Base-by-base conservation (phyloP, 2,113 vertebrate genomes). In the Zosterops borbonicus region DNA sequence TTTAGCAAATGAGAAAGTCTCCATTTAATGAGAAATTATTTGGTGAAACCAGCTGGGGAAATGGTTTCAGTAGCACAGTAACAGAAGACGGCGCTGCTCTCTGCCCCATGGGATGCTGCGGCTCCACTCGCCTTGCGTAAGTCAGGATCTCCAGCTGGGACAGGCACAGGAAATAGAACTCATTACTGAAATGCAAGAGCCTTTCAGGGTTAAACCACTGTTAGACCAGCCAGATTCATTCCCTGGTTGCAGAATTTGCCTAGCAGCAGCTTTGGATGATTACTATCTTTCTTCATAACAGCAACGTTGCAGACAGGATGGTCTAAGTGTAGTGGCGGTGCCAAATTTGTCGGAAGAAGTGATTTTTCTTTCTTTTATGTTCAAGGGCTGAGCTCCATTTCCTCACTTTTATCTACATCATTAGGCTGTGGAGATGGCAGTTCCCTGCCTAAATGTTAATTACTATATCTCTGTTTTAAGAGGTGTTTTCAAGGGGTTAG, bases 381-480 rank as follows among this genome's bases (percentile, higher is more conserved):
- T 90, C 35, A 71, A 84, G 65, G 41, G 59, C 63, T 94, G 47
- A 91, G 42, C 91, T 82, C 35, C 33, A 74, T 94, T 94, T 93
- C 68, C 59, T 67, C 52, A 78, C 63, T 93, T 95, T 92, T 87
- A 77, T 83, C 82, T 87, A 62, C 80, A 90, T 75, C 94, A 71
- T 91, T 79, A 94, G 42, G 25, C 47, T 74, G 69, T 50, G 0
- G 3, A 89, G 84, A 89, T 91, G 62, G 83, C 56, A 83, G 50
- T 52, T 85, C 59, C 62, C 44, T 68, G 29, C n/a, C 90, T 88
- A 77, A 82, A 77, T 47, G 47, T 92, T 96, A 96, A 96, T 96
- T 84, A 90, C 56, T 93, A 1, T 44, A 76, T 64, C 50, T 91
- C 59, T 74, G 49, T 89, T 95, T 92, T 76, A 89, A 83, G 75